Conservation (phyloP, 2,797 vertebrate genomes). For the Pachyuromys duprasi region DNA sequence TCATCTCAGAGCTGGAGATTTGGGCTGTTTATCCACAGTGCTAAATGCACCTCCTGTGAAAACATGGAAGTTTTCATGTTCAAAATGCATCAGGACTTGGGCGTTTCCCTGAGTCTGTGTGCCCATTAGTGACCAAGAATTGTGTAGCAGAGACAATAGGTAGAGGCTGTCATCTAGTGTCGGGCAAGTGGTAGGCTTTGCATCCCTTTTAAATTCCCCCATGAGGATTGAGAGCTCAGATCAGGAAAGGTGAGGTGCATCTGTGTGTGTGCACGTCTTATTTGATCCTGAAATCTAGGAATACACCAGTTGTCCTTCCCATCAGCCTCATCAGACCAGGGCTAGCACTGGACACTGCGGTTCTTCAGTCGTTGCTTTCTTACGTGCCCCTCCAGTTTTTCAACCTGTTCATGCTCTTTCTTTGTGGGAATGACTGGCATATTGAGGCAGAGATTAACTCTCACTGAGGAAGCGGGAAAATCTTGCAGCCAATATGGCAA, state of each 20-base stretch:
- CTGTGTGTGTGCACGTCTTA: background rate
- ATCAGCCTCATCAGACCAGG: background rate
- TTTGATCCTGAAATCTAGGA: constrained; percentile 9
- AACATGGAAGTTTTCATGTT: background rate
- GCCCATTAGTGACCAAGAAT: background rate
- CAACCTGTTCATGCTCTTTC: constrained; percentile 45
- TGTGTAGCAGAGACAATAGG: background rate
- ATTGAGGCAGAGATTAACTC: constrained; percentile 37
- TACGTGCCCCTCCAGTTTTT: background rate
- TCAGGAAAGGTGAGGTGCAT: background rate
- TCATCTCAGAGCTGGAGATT: constrained; percentile 1
- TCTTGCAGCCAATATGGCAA: background rate
- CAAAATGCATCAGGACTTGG: no score
- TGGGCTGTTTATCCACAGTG: background rate
- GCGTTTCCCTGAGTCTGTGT: background rate
- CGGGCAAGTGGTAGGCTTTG: background rate
- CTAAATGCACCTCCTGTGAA: background rate
- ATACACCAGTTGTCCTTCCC: background rate
- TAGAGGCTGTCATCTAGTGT: background rate
- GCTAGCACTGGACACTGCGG: no score
- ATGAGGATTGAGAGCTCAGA: background rate
- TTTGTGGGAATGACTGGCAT: background rate
- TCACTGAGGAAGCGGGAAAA: constrained; percentile 12
- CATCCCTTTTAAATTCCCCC: constrained; percentile 5
- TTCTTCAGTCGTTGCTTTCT: background rate